Conservation (phyloP, 1,140 invertebrate species). For the Hyposmocoma kahamanoa region DNA sequence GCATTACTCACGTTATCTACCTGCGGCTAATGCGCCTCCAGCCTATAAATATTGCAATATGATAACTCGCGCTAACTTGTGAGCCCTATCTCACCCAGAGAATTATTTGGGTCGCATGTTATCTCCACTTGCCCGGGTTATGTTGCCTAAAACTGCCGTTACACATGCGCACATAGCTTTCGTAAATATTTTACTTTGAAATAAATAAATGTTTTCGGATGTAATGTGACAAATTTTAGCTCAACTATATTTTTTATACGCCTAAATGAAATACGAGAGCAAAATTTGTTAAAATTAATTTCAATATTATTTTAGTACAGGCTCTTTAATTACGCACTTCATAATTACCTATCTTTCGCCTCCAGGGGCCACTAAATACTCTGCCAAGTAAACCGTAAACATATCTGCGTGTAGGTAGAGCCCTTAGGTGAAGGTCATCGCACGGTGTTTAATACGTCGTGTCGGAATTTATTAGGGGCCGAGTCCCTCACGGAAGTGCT, state of each 20-base stretch:
- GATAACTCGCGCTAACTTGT: conserved; percentile 26
- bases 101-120: background rate
- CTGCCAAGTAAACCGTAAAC: too few species aligned
- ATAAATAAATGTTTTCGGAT: too few species aligned
- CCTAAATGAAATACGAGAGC: too few species aligned
- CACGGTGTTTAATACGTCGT: conserved; percentile 11
- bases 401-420: too few species aligned
- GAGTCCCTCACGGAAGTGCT: background rate
- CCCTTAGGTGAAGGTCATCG: background rate
- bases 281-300: too few species aligned
- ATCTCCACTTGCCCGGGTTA: background rate
- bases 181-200: too few species aligned
- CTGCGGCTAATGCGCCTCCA: conserved; percentile 30
- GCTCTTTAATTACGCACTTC: too few species aligned
- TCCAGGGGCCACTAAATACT: too few species aligned
- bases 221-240: too few species aligned
- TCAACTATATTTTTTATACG: too few species aligned
- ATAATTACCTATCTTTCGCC: too few species aligned
- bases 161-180: background rate
- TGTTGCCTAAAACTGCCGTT: background rate
- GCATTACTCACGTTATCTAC: conserved; percentile 45
- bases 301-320: too few species aligned
- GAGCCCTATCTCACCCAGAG: background rate
- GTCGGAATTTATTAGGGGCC: conserved; percentile 11
- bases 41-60: conserved; percentile 38